A percentile compares a stretch with the other conserved stretches of the same genome.
These are phyloP conservation scores for Heliconius eleuchia DNA, from an alignment of 1,140 invertebrate genomes.

Conservation along the genomic window DNA sequence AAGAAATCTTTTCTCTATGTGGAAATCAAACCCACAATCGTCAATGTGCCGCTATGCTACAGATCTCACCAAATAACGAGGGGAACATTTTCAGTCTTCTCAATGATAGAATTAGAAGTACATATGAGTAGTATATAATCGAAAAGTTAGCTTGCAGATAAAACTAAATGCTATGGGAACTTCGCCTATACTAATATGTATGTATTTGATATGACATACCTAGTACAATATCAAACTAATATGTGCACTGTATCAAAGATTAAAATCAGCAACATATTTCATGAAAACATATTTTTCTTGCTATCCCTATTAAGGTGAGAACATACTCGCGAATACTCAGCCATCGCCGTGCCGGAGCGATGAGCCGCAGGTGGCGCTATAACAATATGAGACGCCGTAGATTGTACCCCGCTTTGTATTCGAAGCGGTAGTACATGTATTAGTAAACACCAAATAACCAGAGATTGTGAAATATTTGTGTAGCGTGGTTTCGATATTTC, in stretches of 20 bases:
- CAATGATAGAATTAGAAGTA: no score
- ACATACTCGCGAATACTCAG: conserved; percentile 28
- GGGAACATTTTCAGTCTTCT: no score
- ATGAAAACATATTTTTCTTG: conserved; percentile 14
- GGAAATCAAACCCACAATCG: no score
- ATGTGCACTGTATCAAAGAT: not conserved
- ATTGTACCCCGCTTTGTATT: conserved; percentile 38
- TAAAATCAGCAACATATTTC: not conserved
- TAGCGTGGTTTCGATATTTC: not conserved
- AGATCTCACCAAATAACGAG: no score
- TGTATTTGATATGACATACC: no score
- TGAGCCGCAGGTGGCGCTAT: conserved; percentile 35
- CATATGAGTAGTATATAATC: no score
- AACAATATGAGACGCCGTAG: conserved; percentile 36
- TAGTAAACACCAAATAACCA: conserved; percentile 29
- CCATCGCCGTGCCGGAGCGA: conserved; percentile 18
- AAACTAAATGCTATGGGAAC: no score
- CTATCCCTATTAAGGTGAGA: conserved; percentile 30
- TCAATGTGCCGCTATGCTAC: no score
- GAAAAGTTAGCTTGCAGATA: no score
- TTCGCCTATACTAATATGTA: no score
- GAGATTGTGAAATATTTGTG: not conserved
- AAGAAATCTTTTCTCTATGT: no score
- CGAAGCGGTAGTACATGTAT: conserved; percentile 30
- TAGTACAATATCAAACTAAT: not conserved